Evolutionary conservation across 2,888 invertebrate genomes (phyloP), one percentile per base, ranked within the genome.

Genomic region (Cryptocephalus moraei): DNA sequence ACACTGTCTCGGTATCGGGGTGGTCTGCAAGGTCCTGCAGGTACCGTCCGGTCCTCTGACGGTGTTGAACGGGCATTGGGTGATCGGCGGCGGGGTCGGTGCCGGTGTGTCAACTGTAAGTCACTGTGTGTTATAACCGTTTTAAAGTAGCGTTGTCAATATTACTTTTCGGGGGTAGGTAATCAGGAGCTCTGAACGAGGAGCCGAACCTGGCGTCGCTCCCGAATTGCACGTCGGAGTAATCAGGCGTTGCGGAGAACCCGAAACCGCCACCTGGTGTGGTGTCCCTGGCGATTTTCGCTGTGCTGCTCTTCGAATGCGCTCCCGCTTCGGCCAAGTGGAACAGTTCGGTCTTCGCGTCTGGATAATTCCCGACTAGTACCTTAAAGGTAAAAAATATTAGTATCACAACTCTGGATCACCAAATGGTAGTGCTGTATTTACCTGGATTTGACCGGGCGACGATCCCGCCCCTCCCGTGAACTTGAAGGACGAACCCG

Each of bases 101-200:
- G 11, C 12, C 2, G 36, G 36, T 4, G 36, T 36, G n/a, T 36
- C 36, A 6, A 36, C 12, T 36, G n/a, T 36, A 36, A 36, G 4
- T 2, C 2, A 4, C 6, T 22, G 22, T 2, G 22, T 41, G 22
- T 32, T 2, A 4, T 4, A 12, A 12, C 2, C 36, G 36, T 36
- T 11, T 12, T 36, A 11, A 6, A 6, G 36, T 12, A 36, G 6
- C 11, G 36, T 36, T 6, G n/a, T 4, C 4, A 6, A 6, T 36
- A 12, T 50, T 54, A 52, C 57, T 58, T 33, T 59, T 50, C 8
- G 71, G 71, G 33, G 72, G 72, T 22, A 72, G 56, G 52, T 72
- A 72, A 11, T 62, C 66, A 2, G 68, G 68, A 11, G 69, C 71
- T 49, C 62, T 57, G 13, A 68, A 56, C 1, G 63, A 62, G 0